Evolutionary conservation across 2,888 invertebrate genomes (phyloP).

Genomic region (Nasonia oneida): DNA sequence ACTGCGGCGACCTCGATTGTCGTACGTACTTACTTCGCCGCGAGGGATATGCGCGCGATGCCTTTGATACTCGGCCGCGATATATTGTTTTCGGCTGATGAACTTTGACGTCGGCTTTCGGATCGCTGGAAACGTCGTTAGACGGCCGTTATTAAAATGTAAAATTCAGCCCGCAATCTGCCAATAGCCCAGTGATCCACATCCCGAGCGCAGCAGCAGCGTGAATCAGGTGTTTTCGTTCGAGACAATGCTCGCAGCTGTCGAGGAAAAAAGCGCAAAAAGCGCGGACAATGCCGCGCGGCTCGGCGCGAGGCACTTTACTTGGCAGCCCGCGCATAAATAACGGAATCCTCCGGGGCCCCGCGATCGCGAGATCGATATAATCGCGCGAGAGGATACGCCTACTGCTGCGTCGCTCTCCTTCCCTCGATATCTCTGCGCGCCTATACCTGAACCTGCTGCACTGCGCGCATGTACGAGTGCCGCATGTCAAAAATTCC

Average conservation of each 20-base stretch:
- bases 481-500: neutral
- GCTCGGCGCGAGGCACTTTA: neutral
- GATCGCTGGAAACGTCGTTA: neutral
- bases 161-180: no score
- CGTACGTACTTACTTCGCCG: neutral
- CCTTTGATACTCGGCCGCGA: no score
- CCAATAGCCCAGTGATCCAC: neutral
- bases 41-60: neutral
- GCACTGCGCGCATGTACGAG: neutral
- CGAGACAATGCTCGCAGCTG: neutral
- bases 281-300: neutral
- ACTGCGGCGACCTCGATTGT: neutral
- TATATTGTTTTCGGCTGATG: slow-evolving; percentile 4
- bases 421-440: neutral
- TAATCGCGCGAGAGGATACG: neutral
- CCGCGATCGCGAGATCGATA: slow-evolving; percentile 12
- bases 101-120: neutral
- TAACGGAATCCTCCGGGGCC: slow-evolving; percentile 9
- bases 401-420: neutral
- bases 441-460: neutral
- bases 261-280: neutral
- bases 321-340: slow-evolving; percentile 7
- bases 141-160: neutral
- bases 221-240: slow-evolving; percentile 11
- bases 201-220: neutral